These are phyloP conservation scores for Trichogramma evanescens DNA, from an alignment of 2,888 invertebrate genomes.

Conservation along the genomic window DNA sequence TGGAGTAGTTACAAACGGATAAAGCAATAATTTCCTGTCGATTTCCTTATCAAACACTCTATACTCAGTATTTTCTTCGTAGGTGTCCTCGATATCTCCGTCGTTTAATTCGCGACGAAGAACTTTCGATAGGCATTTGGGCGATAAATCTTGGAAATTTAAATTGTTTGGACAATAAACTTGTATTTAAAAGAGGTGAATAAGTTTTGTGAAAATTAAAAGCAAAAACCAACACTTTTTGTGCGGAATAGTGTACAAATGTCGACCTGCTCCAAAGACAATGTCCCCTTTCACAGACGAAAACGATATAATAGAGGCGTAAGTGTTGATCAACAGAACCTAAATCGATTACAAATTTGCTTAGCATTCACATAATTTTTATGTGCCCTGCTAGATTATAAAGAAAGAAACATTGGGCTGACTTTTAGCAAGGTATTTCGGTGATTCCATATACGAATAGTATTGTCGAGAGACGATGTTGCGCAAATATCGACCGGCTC, in stretches of 20 bases:
- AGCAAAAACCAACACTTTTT: conserved; percentile 26
- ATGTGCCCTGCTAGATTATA: neutral
- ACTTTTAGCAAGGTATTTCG: conserved; percentile 29
- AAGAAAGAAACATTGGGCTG: neutral
- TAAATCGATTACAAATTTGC: conserved; percentile 3
- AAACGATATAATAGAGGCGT: conserved; percentile 22
- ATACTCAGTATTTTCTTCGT: conserved; percentile 19
- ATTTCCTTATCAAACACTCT: conserved; percentile 24
- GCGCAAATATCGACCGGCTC: conserved; percentile 29
- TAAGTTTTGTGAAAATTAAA: neutral
- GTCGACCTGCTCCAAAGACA: conserved; percentile 29
- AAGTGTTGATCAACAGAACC: conserved; percentile 28
- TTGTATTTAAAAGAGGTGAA: neutral
- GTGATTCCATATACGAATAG: conserved; percentile 31
- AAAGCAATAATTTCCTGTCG: conserved; percentile 22
- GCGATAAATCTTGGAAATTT: conserved; percentile 28
- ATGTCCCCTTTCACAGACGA: conserved; percentile 30
- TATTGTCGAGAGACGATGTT: conserved; percentile 29
- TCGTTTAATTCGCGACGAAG: conserved; percentile 21
- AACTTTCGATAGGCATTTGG: conserved; percentile 29
- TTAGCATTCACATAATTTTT: neutral
- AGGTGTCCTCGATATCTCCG: conserved; percentile 20
- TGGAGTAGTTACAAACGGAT: conserved; percentile 29
- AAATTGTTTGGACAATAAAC: neutral
- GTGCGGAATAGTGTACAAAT: conserved; percentile 30